phyloP scores from a whole-genome alignment of 2,888 invertebrate genomes.

The Neuroscelio doddi region DNA sequence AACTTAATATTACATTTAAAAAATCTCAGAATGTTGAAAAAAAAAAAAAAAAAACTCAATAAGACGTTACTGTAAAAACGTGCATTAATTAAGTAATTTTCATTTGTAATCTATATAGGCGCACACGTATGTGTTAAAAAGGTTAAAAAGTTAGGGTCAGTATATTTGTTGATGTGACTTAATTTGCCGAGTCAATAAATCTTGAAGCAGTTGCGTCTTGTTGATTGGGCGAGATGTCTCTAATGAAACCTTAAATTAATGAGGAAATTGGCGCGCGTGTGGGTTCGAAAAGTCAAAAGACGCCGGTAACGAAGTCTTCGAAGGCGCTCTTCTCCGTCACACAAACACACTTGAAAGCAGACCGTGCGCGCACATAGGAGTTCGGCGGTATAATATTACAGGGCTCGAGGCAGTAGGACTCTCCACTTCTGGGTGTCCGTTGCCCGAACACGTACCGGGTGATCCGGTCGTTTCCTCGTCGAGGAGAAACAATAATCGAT shows the following conservation, averaged over 20 bases:
- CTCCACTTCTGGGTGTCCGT: slow-evolving; percentile 60
- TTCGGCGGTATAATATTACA: slow-evolving; percentile 67
- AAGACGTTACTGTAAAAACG: no score
- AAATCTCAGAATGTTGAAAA: no score
- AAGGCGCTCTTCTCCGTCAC: background rate
- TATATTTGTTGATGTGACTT: background rate
- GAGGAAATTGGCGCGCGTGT: slow-evolving; percentile 35
- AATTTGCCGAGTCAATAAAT: background rate
- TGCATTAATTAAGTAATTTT: no score
- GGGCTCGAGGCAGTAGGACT: slow-evolving; percentile 59
- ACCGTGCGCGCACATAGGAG: slow-evolving; percentile 45
- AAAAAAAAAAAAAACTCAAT: no score
- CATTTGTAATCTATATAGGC: no score
- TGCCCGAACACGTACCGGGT: slow-evolving; percentile 58
- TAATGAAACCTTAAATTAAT: slow-evolving; percentile 23
- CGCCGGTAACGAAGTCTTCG: slow-evolving; percentile 32
- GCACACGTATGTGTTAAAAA: no score
- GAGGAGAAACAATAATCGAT: slow-evolving; percentile 28
- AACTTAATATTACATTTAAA: no score
- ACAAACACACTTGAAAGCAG: background rate
- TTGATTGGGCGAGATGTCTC: background rate
- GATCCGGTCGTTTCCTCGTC: slow-evolving; percentile 52
- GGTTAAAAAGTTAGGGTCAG: no score
- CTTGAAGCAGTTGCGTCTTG: background rate
- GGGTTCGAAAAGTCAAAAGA: slow-evolving; percentile 3